Conservation (phyloP, 35 echinoderm and acorn worm species). For the Apostichopus californicus region DNA sequence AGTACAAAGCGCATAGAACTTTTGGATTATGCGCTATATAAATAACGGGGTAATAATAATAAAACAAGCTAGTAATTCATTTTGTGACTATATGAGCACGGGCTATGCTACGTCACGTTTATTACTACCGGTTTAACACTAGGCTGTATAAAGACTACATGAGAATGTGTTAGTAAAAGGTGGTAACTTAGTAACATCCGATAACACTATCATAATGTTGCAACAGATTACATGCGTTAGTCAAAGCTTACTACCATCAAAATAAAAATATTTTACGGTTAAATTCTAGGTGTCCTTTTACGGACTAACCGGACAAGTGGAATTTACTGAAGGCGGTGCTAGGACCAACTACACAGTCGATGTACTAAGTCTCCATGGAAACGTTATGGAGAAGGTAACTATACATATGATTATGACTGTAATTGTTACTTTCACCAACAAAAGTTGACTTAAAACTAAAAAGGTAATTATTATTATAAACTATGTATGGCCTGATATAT, state of each 20-base stretch:
- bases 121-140: too few relatives aligned
- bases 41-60: too few relatives aligned
- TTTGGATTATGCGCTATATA: too few relatives aligned
- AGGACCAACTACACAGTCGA: constrained; percentile 77
- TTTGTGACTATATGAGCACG: too few relatives aligned
- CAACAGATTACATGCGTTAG: neutral
- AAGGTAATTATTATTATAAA: neutral
- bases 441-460: neutral
- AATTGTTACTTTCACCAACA: too few relatives aligned
- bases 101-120: too few relatives aligned
- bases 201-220: too few relatives aligned
- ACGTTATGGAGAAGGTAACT: constrained; percentile 53
- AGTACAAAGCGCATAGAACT: too few relatives aligned
- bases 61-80: too few relatives aligned
- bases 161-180: too few relatives aligned
- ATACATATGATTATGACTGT: neutral
- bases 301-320: constrained; percentile 67
- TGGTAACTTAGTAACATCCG: too few relatives aligned
- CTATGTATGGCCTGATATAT: neutral
- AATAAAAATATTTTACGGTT: neutral
- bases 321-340: constrained; percentile 68
- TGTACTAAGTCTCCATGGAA: constrained; percentile 63
- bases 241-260: neutral
- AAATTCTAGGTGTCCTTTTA: constrained; percentile 48
- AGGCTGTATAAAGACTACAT: too few relatives aligned